phyloP scores from a whole-genome alignment of 2,888 invertebrate species.

The Dryomyza anilis region DNA sequence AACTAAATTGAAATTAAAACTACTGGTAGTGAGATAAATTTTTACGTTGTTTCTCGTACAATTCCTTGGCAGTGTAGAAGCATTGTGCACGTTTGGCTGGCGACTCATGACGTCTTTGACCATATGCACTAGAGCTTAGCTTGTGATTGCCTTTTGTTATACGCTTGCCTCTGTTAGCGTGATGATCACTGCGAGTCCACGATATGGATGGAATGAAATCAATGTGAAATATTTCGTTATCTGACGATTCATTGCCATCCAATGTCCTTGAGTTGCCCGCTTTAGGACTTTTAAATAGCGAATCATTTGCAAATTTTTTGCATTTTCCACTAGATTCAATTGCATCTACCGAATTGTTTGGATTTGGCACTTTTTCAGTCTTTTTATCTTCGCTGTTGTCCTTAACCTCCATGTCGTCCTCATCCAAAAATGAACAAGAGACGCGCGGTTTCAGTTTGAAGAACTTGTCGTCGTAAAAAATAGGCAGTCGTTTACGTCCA shows the following conservation, averaged over 20 bases:
- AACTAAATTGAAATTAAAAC: too few relatives aligned
- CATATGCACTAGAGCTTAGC: background rate
- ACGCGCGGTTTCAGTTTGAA: slow-evolving; percentile 41
- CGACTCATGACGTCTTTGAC: background rate
- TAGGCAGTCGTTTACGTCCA: slow-evolving; percentile 42
- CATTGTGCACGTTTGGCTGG: background rate
- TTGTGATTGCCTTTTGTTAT: background rate
- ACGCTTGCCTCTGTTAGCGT: background rate
- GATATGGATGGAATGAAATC: background rate
- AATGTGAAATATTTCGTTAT: background rate
- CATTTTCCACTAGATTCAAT: background rate
- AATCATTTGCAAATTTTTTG: background rate
- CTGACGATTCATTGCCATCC: background rate
- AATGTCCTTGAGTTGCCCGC: background rate
- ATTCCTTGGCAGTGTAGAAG: slow-evolving; percentile 26
- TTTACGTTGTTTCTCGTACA: slow-evolving; percentile 28
- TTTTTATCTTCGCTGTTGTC: too few relatives aligned
- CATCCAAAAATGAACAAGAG: too few relatives aligned
- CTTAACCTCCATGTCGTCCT: background rate
- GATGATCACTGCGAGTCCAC: background rate
- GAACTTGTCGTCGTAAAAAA: slow-evolving; percentile 45
- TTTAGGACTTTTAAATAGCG: background rate
- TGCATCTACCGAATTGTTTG: background rate
- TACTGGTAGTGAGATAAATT: too few relatives aligned
- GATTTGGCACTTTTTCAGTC: background rate